Conservation (phyloP, 2,888 invertebrate species). For the Agriopis aurantiaria region DNA sequence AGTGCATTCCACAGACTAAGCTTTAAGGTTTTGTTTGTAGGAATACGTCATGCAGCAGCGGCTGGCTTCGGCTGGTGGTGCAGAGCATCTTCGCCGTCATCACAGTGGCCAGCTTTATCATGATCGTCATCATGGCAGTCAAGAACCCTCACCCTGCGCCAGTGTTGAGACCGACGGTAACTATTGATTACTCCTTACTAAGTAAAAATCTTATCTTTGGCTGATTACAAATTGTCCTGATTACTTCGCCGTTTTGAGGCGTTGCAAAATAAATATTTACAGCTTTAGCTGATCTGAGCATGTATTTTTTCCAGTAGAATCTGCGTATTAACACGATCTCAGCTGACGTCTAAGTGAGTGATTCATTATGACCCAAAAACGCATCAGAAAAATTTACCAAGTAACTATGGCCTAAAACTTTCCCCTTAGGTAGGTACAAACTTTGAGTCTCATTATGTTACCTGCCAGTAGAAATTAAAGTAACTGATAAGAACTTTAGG, state of each 20-base stretch:
- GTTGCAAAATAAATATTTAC: background rate
- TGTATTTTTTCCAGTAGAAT: background rate
- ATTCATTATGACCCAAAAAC: too few relatives aligned
- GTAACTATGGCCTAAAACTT: too few relatives aligned
- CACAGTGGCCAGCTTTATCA: conserved; percentile 70
- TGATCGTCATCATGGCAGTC: conserved; percentile 69
- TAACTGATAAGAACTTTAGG: too few relatives aligned
- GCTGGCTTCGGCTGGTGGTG: conserved; percentile 70
- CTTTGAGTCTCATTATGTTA: too few relatives aligned
- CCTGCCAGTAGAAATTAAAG: too few relatives aligned
- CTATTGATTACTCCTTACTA: background rate
- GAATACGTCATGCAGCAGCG: conserved; percentile 71
- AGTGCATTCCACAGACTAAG: too few relatives aligned
- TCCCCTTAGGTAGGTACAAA: too few relatives aligned
- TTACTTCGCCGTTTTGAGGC: too few relatives aligned
- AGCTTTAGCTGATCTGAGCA: background rate
- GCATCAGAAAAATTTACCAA: too few relatives aligned
- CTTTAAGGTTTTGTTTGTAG: conserved; percentile 47
- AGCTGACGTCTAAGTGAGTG: background rate
- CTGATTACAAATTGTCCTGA: too few relatives aligned
- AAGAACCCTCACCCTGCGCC: conserved; percentile 35
- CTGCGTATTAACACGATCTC: background rate
- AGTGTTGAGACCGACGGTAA: conserved; percentile 1
- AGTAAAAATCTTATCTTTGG: too few relatives aligned
- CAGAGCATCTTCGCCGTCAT: conserved; percentile 70